Evolutionary conservation across 2,888 invertebrate species (phyloP).

Genomic region (Allygus modestus): DNA sequence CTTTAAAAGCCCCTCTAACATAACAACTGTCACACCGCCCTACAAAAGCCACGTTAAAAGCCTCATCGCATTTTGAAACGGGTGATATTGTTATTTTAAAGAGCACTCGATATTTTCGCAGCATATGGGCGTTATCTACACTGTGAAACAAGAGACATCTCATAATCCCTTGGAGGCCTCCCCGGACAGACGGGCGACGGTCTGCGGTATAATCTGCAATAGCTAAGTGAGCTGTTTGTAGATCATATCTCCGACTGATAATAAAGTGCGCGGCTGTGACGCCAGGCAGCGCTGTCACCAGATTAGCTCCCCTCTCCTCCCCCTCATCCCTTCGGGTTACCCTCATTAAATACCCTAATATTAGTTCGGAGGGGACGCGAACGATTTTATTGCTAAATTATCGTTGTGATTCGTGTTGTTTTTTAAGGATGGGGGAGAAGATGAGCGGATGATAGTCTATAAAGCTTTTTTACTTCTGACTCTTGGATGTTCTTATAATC

Average conservation of each 20-base stretch:
- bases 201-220: background rate
- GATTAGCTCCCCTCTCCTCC: conserved; percentile 2
- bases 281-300: conserved; percentile 16
- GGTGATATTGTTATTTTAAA: background rate
- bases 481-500: too few relatives aligned
- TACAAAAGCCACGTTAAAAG: conserved; percentile 4
- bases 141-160: conserved; percentile 4
- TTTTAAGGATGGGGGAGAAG: background rate
- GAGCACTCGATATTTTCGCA: background rate
- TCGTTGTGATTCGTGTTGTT: conserved; percentile 31
- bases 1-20: background rate
- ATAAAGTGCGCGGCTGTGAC: conserved; percentile 16
- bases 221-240: conserved; percentile 33
- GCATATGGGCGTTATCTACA: conserved; percentile 43
- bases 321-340: background rate
- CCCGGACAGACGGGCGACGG: background rate
- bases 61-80: background rate
- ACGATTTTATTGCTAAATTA: conserved; percentile 26
- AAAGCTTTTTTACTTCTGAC: too few relatives aligned
- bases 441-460: too few relatives aligned
- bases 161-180: conserved; percentile 1
- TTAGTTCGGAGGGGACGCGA: conserved; percentile 10
- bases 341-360: conserved; percentile 34
- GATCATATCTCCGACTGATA: conserved; percentile 7
- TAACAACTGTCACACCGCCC: background rate